phyloP scores from a whole-genome alignment of 2,888 invertebrate genomes.

The Chloroclystis v-ata region DNA sequence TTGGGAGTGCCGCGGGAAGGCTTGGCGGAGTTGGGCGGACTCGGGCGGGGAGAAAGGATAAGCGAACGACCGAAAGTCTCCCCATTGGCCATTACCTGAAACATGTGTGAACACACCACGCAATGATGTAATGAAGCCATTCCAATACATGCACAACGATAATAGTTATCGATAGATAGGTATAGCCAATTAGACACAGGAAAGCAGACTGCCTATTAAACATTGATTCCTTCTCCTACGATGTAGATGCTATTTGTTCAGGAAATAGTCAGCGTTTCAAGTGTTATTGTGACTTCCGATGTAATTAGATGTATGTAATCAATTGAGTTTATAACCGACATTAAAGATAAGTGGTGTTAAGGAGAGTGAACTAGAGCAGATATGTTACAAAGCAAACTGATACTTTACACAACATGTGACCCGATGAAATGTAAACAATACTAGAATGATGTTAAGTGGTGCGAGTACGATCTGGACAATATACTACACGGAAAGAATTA shows the following conservation, averaged over 20 bases:
- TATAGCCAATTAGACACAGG: conserved; percentile 60
- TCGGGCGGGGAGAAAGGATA: conserved; percentile 74
- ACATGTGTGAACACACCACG: conserved; percentile 80
- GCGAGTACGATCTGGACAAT: conserved; percentile 33
- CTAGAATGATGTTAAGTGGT: conserved; percentile 33
- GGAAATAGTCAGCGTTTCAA: conserved; percentile 15
- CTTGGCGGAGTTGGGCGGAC: conserved; percentile 59
- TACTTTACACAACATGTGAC: conserved; percentile 35
- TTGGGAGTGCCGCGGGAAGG: conserved; percentile 59
- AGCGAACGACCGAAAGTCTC: conserved; percentile 82
- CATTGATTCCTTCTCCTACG: conserved; percentile 6
- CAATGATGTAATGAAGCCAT: conserved; percentile 79
- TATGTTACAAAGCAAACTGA: conserved; percentile 37
- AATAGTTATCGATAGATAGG: conserved; percentile 47
- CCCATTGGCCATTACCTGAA: conserved; percentile 84
- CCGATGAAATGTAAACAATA: conserved; percentile 36
- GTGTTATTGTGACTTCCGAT: conserved; percentile 15
- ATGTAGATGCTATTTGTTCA: conserved; percentile 18
- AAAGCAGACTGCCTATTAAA: conserved; percentile 47
- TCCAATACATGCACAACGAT: conserved; percentile 74
- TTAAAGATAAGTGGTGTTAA: conserved; percentile 21
- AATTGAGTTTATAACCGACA: conserved; percentile 23
- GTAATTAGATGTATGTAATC: conserved; percentile 15
- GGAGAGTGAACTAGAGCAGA: conserved; percentile 30
- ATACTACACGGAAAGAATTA: conserved; percentile 38